Base-by-base conservation (phyloP, 1,140 invertebrate genomes). In the Cepaea nemoralis region DNA sequence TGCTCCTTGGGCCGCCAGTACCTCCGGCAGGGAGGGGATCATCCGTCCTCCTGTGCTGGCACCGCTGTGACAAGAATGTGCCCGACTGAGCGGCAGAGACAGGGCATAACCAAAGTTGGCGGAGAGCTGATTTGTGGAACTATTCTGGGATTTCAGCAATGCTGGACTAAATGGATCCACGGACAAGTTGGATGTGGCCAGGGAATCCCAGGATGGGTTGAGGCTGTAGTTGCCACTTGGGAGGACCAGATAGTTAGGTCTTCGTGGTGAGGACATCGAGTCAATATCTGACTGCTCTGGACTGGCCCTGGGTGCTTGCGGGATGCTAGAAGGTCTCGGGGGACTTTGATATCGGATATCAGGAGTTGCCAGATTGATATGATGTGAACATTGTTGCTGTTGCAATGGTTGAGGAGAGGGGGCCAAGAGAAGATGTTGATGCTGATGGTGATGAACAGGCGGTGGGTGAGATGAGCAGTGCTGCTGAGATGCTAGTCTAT, bases 1-100 rank as follows among this genome's bases (percentile, higher is more conserved):
- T 16, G 96, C 96, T 63, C 97, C 96, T 69, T 96, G 96, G 39
- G 98, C 93, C 42, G 96, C 96, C 63, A 98, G 92, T 1, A 98
- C 93, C 92, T 98, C 97, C 91, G 90, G 87, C 77, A 89, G 82
- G 78, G 85, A 88, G 48, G 88, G 86, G 24, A 89, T 59, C 42
- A 48, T 67, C 35, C 79, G 80, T 45, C 63, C 82, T 70, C 82
- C 82, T 67, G 83, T 84, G 83, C 84, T 90, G 80, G 83, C 83
- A 50, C 84, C 85, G 79, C 86, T 85, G 83, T 84, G 89, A 80
- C 89, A 86, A 14, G 89, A 90, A 24, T 88, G 85, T 35, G 87
- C 85, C 81, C 87, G 81, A 83, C 88, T 89, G 8, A 88, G 81
- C 6, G 70, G 27, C 22, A 85, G 78, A 79, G 78, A 83, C 82